Evolutionary conservation across 2,888 invertebrate genomes (phyloP).

Genomic region (Plagiodera versicolora): DNA sequence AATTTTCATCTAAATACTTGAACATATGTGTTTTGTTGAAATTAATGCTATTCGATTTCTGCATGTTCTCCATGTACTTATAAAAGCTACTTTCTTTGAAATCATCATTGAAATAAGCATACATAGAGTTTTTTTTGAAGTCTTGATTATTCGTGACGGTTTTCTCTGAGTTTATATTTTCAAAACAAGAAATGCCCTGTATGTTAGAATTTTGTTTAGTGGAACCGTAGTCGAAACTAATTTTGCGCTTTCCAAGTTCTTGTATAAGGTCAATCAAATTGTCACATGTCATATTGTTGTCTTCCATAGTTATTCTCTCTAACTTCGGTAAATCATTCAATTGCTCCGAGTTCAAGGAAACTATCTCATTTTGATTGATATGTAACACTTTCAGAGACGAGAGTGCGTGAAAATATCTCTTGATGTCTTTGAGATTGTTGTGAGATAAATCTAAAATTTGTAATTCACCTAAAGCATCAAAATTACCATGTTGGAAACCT

Average conservation of each 20-base stretch:
- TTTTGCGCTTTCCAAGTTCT: neutral
- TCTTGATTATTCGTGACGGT: neutral
- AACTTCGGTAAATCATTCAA: neutral
- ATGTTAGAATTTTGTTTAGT: slow-evolving; percentile 14
- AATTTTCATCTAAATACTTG: slow-evolving; percentile 15
- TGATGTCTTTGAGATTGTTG: slow-evolving; percentile 12
- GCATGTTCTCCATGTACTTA: slow-evolving; percentile 17
- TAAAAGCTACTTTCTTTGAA: slow-evolving; percentile 22
- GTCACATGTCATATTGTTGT: slow-evolving; percentile 16
- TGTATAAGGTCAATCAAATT: slow-evolving; percentile 8
- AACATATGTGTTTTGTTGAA: slow-evolving; percentile 10
- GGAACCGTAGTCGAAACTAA: neutral
- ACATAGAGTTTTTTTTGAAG: slow-evolving; percentile 9
- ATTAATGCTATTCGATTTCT: slow-evolving; percentile 2
- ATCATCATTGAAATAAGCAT: slow-evolving; percentile 21
- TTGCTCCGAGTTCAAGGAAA: slow-evolving; percentile 7
- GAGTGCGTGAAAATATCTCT: slow-evolving; percentile 14
- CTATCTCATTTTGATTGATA: slow-evolving; percentile 18
- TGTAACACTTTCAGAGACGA: slow-evolving; percentile 9
- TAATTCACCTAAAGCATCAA: slow-evolving; percentile 16
- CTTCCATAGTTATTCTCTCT: slow-evolving; percentile 3
- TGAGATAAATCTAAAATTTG: slow-evolving; percentile 15
- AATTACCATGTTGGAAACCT: slow-evolving; percentile 17
- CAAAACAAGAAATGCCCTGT: slow-evolving; percentile 18
- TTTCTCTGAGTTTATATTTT: neutral